phyloP scores from a whole-genome alignment of 2,888 invertebrate species.

The Diaperis boleti region DNA sequence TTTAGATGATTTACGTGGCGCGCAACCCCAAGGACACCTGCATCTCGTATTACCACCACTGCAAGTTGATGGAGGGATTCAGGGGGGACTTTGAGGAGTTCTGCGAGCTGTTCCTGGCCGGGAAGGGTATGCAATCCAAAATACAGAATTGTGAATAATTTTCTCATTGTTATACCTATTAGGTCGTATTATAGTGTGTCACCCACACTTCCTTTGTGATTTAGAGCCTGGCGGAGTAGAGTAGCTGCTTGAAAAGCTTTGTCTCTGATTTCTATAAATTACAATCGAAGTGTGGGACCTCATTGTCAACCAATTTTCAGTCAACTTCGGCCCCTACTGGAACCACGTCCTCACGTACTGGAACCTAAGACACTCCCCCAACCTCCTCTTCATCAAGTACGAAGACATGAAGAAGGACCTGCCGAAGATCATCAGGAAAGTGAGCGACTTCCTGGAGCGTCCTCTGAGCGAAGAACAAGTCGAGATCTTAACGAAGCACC shows the following conservation, averaged over 20 bases:
- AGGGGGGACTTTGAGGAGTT: conserved; percentile 70
- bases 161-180: too few relatives aligned
- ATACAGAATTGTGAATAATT: too few relatives aligned
- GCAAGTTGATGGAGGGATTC: conserved; percentile 71
- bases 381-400: conserved; percentile 59
- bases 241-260: too few relatives aligned
- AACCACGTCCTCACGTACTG: conserved; percentile 58
- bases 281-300: neutral
- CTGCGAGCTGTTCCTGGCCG: conserved; percentile 72
- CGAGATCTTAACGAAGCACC: conserved; percentile 50
- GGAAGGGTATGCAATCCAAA: too few relatives aligned
- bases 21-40: conserved; percentile 80
- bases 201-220: too few relatives aligned
- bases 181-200: too few relatives aligned
- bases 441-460: conserved; percentile 54
- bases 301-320: conserved; percentile 50
- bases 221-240: too few relatives aligned
- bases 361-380: conserved; percentile 54
- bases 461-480: conserved; percentile 51
- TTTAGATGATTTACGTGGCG: conserved; percentile 76
- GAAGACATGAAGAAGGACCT: conserved; percentile 58
- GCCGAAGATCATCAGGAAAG: conserved; percentile 50
- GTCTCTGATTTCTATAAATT: too few relatives aligned
- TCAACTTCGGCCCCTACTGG: conserved; percentile 60
- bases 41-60: conserved; percentile 78